These are phyloP conservation scores for Drosophila parthenogenetica DNA, from an alignment of 2,888 invertebrate species.

Conservation along the genomic window DNA sequence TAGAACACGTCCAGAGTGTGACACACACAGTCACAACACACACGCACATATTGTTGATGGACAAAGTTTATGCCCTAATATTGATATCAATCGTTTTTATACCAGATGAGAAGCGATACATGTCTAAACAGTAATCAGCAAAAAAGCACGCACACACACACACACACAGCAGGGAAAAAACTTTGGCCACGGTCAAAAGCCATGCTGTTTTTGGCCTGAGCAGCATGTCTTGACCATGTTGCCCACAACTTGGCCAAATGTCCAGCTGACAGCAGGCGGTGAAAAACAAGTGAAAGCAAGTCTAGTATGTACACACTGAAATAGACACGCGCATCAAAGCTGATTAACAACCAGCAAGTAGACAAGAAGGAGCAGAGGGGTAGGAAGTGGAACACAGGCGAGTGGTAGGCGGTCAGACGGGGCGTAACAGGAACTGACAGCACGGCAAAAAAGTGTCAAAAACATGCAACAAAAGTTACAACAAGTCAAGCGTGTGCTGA, in stretches of 20 bases:
- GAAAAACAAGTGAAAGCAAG: constrained; percentile 19
- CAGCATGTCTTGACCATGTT: constrained; percentile 3
- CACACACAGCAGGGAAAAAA: constrained; percentile 8
- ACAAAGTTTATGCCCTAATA: constrained; percentile 63
- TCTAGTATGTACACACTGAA: constrained; percentile 11
- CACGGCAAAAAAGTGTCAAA: constrained; percentile 63
- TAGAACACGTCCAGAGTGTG: constrained; percentile 26
- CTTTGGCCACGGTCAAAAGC: constrained; percentile 30
- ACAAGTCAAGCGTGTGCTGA: constrained; percentile 71
- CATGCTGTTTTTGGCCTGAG: not conserved
- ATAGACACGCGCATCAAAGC: constrained; percentile 69
- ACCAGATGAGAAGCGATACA: constrained; percentile 47
- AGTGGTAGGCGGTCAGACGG: not conserved
- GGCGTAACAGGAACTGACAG: constrained; percentile 27
- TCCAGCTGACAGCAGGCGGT: constrained; percentile 32
- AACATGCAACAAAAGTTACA: constrained; percentile 62
- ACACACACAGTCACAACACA: no score
- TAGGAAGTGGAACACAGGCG: not conserved
- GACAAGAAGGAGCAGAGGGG: not conserved
- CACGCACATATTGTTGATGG: constrained; percentile 42
- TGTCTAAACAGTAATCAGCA: constrained; percentile 57
- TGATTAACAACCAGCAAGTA: constrained; percentile 62
- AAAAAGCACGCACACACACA: constrained; percentile 53
- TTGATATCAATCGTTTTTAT: constrained; percentile 80
- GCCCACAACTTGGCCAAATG: constrained; percentile 4